Percentiles rank a stretch among this genome's conserved stretches.
Conservation (phyloP, 2,888 invertebrate genomes). For the Cantharis nigra region DNA sequence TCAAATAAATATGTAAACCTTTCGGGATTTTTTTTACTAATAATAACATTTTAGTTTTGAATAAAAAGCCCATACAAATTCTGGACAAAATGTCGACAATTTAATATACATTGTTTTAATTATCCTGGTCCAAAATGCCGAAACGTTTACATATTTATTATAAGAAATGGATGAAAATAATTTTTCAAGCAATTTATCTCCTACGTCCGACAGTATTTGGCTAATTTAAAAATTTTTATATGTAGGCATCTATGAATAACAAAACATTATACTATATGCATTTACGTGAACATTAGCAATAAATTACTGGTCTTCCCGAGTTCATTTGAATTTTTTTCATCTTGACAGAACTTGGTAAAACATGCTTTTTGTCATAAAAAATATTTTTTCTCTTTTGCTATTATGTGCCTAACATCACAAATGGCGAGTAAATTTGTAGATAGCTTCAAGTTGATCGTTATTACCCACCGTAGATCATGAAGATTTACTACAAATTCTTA, state of each 20-base stretch:
- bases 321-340: background rate
- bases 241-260: background rate
- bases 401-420: background rate
- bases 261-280: background rate
- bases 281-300: background rate
- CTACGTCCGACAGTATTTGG: background rate
- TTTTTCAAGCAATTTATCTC: background rate
- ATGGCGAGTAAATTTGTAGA: background rate
- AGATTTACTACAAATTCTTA: background rate
- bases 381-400: background rate
- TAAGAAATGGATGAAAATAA: too few relatives aligned
- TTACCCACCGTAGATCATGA: background rate
- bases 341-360: background rate
- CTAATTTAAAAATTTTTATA: background rate
- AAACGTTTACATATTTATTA: too few relatives aligned
- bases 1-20: too few relatives aligned
- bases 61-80: too few relatives aligned
- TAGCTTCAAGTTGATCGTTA: background rate
- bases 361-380: background rate
- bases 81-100: too few relatives aligned
- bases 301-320: background rate
- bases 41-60: too few relatives aligned
- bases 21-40: too few relatives aligned
- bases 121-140: too few relatives aligned
- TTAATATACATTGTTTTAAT: too few relatives aligned